Conservation (phyloP, 2,888 invertebrate species). For the Pseudococcus longispinus region DNA sequence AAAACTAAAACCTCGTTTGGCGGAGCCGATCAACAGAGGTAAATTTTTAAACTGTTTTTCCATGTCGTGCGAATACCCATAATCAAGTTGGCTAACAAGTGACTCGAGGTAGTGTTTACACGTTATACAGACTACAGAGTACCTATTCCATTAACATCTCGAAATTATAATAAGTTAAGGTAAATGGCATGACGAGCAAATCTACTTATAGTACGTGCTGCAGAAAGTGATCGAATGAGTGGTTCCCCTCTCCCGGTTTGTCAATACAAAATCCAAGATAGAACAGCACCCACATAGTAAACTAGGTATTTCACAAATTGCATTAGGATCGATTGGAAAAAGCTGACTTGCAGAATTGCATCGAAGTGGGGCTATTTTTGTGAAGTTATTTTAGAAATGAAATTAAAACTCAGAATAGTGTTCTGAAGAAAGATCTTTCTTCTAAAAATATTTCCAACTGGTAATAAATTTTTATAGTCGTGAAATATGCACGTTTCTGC, state of each 20-base stretch:
- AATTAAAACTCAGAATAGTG: not conserved
- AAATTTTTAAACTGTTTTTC: not conserved
- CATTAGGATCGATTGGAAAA: not conserved
- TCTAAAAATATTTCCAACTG: not conserved
- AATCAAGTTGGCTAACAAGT: not conserved
- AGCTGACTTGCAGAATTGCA: slow-evolving; percentile 13
- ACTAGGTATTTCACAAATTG: not conserved
- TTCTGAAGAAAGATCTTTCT: not conserved
- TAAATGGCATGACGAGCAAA: slow-evolving; percentile 5
- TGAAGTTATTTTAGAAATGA: too few species aligned
- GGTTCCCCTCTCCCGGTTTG: not conserved
- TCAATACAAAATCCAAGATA: not conserved
- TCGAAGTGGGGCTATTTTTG: not conserved
- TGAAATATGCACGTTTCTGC: not conserved
- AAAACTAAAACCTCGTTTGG: not conserved
- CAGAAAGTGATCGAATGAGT: not conserved
- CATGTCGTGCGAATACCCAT: not conserved
- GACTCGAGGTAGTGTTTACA: not conserved
- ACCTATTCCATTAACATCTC: not conserved
- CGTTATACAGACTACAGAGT: not conserved
- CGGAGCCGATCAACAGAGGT: not conserved
- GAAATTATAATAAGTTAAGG: not conserved
- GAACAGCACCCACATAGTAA: not conserved
- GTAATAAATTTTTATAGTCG: not conserved
- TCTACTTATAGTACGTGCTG: not conserved